Evolutionary conservation across 2,888 invertebrate genomes (phyloP).

Genomic region (Neria commutata): DNA sequence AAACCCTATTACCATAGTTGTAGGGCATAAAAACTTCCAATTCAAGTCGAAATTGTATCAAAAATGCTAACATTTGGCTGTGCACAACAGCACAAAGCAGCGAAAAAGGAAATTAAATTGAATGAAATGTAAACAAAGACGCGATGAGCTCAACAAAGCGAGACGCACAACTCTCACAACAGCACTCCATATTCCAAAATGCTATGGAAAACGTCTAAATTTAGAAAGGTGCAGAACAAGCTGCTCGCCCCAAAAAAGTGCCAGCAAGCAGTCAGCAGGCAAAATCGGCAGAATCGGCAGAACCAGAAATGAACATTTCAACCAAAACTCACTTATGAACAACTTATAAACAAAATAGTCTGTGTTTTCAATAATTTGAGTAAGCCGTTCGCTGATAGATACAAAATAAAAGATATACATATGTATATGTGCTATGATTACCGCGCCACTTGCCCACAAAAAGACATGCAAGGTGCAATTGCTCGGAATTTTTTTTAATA

Average conservation of each 20-base stretch:
- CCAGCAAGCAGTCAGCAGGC: too few relatives aligned
- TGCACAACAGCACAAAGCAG: background rate
- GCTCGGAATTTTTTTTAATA: too few relatives aligned
- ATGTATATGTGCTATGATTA: too few relatives aligned
- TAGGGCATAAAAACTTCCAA: background rate
- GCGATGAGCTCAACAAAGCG: constrained; percentile 15
- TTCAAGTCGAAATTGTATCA: background rate
- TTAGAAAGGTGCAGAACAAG: constrained; percentile 14
- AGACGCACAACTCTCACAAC: background rate
- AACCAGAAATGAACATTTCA: constrained; percentile 4
- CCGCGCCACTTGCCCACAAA: too few relatives aligned
- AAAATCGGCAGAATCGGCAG: constrained; percentile 2
- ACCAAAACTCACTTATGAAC: background rate
- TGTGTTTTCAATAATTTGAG: too few relatives aligned
- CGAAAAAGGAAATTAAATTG: constrained; percentile 23
- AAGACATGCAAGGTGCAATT: too few relatives aligned
- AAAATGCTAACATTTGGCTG: background rate
- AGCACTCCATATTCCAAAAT: background rate
- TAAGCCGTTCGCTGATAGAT: too few relatives aligned
- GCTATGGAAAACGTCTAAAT: constrained; percentile 15
- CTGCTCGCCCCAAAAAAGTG: constrained; percentile 9
- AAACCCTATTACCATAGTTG: too few relatives aligned
- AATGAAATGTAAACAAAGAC: constrained; percentile 30
- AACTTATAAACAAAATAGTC: constrained; percentile 3
- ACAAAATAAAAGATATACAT: too few relatives aligned